Evolutionary conservation across 2,113 vertebrate species (phyloP).

Genomic region (Mesembrinibis cayennensis): DNA sequence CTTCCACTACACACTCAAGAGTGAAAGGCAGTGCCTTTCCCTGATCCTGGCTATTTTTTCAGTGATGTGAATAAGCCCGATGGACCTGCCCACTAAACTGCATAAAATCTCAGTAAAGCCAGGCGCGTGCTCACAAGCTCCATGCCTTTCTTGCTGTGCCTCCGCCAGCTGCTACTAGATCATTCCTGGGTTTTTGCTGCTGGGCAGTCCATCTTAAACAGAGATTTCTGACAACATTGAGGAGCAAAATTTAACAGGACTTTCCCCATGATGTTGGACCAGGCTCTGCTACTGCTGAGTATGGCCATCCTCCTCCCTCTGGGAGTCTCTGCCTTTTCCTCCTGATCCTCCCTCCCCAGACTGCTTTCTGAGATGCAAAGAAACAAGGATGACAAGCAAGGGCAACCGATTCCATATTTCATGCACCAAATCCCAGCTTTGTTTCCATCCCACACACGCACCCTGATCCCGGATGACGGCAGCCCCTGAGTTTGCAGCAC

Average conservation of each 20-base stretch:
- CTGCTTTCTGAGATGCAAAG: not conserved
- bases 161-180: not conserved
- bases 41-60: not conserved
- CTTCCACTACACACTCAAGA: not conserved
- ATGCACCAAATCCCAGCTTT: not conserved
- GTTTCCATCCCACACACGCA: not conserved
- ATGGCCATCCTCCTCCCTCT: fast-evolving
- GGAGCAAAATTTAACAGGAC: not conserved
- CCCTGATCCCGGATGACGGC: fast-evolving
- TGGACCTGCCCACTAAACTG: not conserved
- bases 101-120: not conserved
- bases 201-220: not conserved
- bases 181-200: not conserved
- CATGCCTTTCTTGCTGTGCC: not conserved
- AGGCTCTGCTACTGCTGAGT: not conserved
- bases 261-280: not conserved
- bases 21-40: not conserved
- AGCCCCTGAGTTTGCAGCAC: not conserved
- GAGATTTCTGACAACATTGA: not conserved
- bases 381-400: not conserved
- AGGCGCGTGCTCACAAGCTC: not conserved
- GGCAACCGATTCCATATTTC: not conserved
- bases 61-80: not conserved
- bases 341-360: not conserved
- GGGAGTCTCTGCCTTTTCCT: not conserved